These are phyloP conservation scores for Eriosoma lanigerum DNA, from an alignment of 1,140 invertebrate species.

Conservation along the genomic window DNA sequence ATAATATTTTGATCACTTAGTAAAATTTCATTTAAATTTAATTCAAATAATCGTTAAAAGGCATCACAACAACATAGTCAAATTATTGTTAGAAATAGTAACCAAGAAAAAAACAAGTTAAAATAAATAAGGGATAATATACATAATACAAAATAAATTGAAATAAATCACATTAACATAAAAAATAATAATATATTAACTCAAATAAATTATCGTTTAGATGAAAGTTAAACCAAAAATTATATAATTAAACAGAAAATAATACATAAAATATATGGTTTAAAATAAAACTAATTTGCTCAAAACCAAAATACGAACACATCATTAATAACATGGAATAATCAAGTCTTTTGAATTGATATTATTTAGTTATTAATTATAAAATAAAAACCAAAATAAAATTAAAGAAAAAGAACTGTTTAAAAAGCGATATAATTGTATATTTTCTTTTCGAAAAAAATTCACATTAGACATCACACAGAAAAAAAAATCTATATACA, in stretches of 20 bases:
- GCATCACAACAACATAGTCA: neutral
- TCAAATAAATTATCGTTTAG: neutral
- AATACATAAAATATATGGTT: neutral
- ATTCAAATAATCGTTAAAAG: too few relatives aligned
- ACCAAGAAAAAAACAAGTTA: neutral
- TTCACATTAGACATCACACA: constrained; percentile 52
- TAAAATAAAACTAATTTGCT: constrained; percentile 12
- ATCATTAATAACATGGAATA: constrained; percentile 27
- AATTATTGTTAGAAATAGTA: neutral
- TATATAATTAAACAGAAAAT: constrained; percentile 26
- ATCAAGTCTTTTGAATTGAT: constrained; percentile 32
- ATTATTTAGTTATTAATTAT: constrained; percentile 23
- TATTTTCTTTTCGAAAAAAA: constrained; percentile 51
- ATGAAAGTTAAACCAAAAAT: constrained; percentile 16
- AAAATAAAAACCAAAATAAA: constrained; percentile 27
- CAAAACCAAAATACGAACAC: constrained; percentile 31
- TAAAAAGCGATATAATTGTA: constrained; percentile 51
- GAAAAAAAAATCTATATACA: constrained; percentile 48
- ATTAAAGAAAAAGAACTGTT: constrained; percentile 27
- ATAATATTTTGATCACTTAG: neutral
- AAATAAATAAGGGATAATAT: neutral
- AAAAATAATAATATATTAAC: constrained; percentile 22
- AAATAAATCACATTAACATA: neutral
- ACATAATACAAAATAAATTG: neutral
- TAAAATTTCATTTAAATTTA: neutral